A percentile compares a stretch with the other conserved stretches of the same genome.
Conservation (phyloP, 2,113 vertebrate genomes). For the Dasyornis broadbenti region DNA sequence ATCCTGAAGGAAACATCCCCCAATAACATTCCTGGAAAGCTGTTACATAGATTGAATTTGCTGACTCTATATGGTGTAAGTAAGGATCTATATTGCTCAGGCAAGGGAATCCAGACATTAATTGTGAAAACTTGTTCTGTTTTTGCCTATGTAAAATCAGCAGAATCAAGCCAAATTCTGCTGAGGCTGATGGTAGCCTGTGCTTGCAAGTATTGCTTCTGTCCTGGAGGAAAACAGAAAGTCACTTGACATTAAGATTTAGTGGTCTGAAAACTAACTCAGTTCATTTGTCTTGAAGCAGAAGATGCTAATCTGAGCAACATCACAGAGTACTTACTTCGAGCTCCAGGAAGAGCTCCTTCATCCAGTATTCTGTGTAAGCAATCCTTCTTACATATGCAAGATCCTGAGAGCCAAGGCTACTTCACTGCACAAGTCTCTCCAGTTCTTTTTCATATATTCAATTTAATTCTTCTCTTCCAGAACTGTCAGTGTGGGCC, state of each 20-base stretch:
- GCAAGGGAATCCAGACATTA: neutral
- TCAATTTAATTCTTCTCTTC: neutral
- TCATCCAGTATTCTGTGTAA: neutral
- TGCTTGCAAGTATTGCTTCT: neutral
- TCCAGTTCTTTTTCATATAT: neutral
- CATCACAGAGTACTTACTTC: neutral
- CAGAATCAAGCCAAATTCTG: neutral
- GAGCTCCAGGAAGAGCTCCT: neutral
- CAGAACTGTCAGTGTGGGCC: neutral
- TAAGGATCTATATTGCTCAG: neutral
- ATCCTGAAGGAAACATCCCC: neutral
- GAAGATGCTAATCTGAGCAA: neutral
- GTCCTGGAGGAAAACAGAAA: neutral
- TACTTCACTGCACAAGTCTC: neutral
- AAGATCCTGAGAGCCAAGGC: neutral
- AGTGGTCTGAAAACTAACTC: neutral
- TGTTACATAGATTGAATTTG: neutral
- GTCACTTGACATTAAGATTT: neutral
- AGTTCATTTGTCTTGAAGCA: neutral
- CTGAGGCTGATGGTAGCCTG: neutral
- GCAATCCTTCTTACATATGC: neutral
- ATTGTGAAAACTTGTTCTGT: neutral
- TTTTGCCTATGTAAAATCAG: neutral
- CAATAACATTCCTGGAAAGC: neutral
- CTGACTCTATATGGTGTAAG: neutral